Evolutionary conservation across 1,140 invertebrate species (phyloP), one percentile per base, ranked within the genome.

Genomic region (Dinoponera quadriceps): DNA sequence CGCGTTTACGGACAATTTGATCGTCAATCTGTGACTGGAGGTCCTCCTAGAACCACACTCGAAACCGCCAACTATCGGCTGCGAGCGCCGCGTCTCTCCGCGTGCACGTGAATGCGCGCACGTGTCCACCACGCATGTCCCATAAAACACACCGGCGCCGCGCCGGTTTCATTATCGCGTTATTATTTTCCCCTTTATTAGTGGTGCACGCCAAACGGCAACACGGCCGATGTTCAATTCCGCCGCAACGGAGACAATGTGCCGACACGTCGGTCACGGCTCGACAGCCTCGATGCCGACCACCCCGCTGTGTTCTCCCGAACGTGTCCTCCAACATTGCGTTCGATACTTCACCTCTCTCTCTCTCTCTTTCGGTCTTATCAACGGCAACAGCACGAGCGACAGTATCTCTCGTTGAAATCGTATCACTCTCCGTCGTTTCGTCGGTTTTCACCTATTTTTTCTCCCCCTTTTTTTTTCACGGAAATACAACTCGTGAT

Each of bases 121-220:
- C 33, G 63, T 29, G 65, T 71, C 20, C 22, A 57, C 54, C 22
- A 71, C 54, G 65, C 49, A 48, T 59, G 66, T 59, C 22, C 18
- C 18, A 59, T 49, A 71, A 84, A 86, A 75, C 63, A 75, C 63
- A 85, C 33, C 22, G 60, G 20, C 65, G 18, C n/a, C 49, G 59
- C 74, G 82, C 25, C 33, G n/a, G 25, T 59, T 81, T 59, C 77
- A 18, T 73, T 81, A 73, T 81, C 51, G 38, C 68, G 20, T 71
- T 60, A 73, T 72, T 72, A 72, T 60, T 59, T 71, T 72, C 5
- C 3, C 9, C 22, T 59, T 81, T 81, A 73, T 73, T 59, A 80
- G 57, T 38, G 29, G 3, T 51, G 22, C 22, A 14, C 16, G 25
- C 22, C 14, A 59, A 72, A 48, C 65, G 55, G 71, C 74, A 27